Evolutionary conservation across 2,113 vertebrate species (phyloP).

Genomic region (Polyodon spathula): DNA sequence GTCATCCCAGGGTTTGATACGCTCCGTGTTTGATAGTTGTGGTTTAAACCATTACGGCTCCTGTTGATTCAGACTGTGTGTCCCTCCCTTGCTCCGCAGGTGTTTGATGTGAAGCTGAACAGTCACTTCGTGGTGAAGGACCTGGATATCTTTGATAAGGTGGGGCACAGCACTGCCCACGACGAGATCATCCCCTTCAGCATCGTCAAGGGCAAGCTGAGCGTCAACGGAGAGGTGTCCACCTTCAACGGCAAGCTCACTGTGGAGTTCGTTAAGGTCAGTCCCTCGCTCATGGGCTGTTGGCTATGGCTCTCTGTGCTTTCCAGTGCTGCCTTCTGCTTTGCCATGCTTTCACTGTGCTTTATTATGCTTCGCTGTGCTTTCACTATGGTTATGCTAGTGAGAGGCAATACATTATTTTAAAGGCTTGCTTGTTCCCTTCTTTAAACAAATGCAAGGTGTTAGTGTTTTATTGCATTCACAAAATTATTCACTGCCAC

Average conservation of each 20-base stretch:
- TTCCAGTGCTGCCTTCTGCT: constrained; percentile 1
- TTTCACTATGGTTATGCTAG: too few species aligned
- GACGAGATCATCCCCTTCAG: constrained; percentile 90
- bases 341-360: too few species aligned
- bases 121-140: constrained; percentile 92
- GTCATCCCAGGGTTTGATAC: too few species aligned
- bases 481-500: too few species aligned
- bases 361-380: too few species aligned
- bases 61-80: too few species aligned
- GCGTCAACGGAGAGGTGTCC: constrained; percentile 87
- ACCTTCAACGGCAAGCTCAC: constrained; percentile 91
- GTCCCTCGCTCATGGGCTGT: background rate
- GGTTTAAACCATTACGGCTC: too few species aligned
- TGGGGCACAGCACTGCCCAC: constrained; percentile 93
- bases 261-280: constrained; percentile 96
- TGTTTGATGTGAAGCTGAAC: constrained; percentile 92
- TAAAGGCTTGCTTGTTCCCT: too few species aligned
- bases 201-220: constrained; percentile 86
- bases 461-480: too few species aligned
- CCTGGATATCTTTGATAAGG: constrained; percentile 94
- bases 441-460: too few species aligned
- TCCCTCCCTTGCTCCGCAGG: constrained; percentile 54
- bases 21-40: too few species aligned
- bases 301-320: background rate
- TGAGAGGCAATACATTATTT: too few species aligned